These are phyloP conservation scores for Fragum whitleyi DNA, from an alignment of 2,888 invertebrate genomes.

Conservation along the genomic window DNA sequence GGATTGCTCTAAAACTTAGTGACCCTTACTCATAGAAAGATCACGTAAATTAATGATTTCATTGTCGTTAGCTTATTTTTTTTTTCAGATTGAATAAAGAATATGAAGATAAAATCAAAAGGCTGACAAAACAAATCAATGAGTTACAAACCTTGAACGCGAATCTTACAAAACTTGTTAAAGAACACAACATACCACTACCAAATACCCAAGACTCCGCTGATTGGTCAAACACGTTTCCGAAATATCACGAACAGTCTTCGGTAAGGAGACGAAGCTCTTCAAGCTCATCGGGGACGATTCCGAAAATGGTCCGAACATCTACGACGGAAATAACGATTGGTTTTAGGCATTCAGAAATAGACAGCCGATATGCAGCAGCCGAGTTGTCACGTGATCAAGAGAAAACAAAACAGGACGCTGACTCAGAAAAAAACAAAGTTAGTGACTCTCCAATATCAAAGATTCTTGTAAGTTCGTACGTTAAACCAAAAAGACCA, in stretches of 20 bases:
- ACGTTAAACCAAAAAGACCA: neutral
- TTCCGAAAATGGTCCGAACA: neutral
- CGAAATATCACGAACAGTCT: neutral
- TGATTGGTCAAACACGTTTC: neutral
- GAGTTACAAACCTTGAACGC: neutral
- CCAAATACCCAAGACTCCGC: neutral
- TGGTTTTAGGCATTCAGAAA: neutral
- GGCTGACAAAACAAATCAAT: neutral
- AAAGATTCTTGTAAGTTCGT: neutral
- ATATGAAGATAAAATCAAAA: slow-evolving; percentile 24
- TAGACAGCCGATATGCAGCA: neutral
- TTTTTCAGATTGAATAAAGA: slow-evolving; percentile 25
- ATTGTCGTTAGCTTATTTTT: too few relatives aligned
- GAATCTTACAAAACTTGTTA: neutral
- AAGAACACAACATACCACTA: neutral
- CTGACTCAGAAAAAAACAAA: neutral
- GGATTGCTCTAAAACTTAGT: too few relatives aligned
- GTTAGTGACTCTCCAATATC: neutral
- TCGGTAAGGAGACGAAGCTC: neutral
- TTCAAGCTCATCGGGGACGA: neutral
- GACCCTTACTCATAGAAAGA: too few relatives aligned
- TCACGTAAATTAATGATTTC: too few relatives aligned
- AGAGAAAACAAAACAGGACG: neutral
- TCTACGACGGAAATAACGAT: slow-evolving; percentile 14
- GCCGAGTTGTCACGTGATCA: neutral